These are phyloP conservation scores for Pseudomyrmex gracilis DNA, from an alignment of 1,140 invertebrate genomes.

Conservation along the genomic window DNA sequence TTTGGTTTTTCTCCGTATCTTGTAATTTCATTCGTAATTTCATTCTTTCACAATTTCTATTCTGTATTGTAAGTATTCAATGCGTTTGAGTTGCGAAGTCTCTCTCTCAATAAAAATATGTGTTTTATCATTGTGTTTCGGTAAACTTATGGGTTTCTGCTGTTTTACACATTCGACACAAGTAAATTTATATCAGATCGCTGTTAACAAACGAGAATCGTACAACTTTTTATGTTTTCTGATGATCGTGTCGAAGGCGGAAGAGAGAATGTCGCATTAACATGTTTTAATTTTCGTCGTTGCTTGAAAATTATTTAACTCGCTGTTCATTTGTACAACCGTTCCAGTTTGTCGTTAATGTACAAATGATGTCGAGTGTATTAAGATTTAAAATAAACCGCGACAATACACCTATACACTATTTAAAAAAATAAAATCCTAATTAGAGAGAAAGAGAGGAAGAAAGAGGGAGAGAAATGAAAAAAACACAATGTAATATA, in stretches of 20 bases:
- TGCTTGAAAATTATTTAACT: conserved; percentile 45
- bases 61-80: not conserved
- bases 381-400: conserved; percentile 49
- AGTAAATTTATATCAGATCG: too few relatives aligned
- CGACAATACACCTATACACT: conserved; percentile 51
- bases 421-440: conserved; percentile 35
- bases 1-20: not conserved
- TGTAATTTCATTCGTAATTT: not conserved
- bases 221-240: not conserved
- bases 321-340: conserved; percentile 37
- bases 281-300: conserved; percentile 20
- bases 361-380: conserved; percentile 28
- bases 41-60: not conserved
- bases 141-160: too few relatives aligned
- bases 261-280: not conserved
- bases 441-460: not conserved
- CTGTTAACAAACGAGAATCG: too few relatives aligned
- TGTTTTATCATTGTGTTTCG: too few relatives aligned
- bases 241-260: conserved; percentile 4
- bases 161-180: too few relatives aligned
- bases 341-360: conserved; percentile 31
- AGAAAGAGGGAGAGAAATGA: not conserved
- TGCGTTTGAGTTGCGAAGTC: too few relatives aligned
- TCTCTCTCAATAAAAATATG: too few relatives aligned
- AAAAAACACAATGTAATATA: conserved; percentile 49